These are phyloP conservation scores for Tachina lurida DNA, from an alignment of 2,888 invertebrate genomes.

Conservation along the genomic window DNA sequence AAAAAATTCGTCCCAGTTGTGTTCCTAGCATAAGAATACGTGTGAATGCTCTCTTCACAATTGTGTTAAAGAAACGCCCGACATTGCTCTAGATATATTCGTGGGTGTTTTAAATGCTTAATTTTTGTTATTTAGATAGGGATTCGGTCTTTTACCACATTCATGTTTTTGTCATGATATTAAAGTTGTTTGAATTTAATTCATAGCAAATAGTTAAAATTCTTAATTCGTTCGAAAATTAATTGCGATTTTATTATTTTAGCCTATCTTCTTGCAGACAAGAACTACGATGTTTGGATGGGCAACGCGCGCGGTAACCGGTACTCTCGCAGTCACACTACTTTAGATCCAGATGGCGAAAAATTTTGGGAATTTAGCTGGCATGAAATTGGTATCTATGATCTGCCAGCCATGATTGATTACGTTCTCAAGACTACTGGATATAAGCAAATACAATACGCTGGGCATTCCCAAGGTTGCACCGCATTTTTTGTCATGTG, in stretches of 20 bases:
- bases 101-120: too few species aligned
- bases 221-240: too few species aligned
- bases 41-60: too few species aligned
- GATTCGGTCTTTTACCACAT: too few species aligned
- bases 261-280: conserved; percentile 84
- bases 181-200: too few species aligned
- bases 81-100: too few species aligned
- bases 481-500: conserved; percentile 88
- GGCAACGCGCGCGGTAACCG: conserved; percentile 82
- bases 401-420: conserved; percentile 93
- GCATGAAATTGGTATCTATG: conserved; percentile 92
- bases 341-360: conserved; percentile 79
- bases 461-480: conserved; percentile 89
- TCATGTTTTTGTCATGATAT: too few species aligned
- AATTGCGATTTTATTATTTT: background rate
- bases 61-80: too few species aligned
- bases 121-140: too few species aligned
- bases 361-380: conserved; percentile 90
- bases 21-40: too few species aligned
- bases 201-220: too few species aligned
- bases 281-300: conserved; percentile 82
- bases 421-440: conserved; percentile 84
- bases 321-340: conserved; percentile 81
- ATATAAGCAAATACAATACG: conserved; percentile 84
- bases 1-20: too few species aligned